A percentile compares a stretch with the other conserved stretches of the same genome.
These are phyloP conservation scores for Leptonema lineaticorne DNA, from an alignment of 1,140 invertebrate genomes.

Conservation along the genomic window DNA sequence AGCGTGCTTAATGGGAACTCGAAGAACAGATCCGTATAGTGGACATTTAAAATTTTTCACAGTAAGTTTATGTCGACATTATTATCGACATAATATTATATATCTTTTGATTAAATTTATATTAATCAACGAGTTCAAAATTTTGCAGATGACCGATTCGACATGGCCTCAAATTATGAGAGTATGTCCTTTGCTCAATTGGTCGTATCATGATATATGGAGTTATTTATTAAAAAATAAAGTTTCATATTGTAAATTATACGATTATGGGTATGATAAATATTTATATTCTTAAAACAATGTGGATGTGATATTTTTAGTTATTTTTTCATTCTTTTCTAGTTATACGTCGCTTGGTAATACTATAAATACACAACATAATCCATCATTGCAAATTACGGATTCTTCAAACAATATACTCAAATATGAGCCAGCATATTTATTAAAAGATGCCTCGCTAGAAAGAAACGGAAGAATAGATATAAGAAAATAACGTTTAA, in stretches of 20 bases:
- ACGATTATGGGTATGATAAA: constrained; percentile 72
- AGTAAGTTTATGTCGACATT: constrained; percentile 53
- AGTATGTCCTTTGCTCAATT: constrained; percentile 85
- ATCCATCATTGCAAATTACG: constrained; percentile 67
- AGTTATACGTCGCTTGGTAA: constrained; percentile 87
- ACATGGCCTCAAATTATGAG: constrained; percentile 87
- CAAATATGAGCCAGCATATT: constrained; percentile 77
- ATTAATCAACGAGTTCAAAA: constrained; percentile 25
- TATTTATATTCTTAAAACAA: constrained; percentile 17
- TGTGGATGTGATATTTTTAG: constrained; percentile 3
- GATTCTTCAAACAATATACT: constrained; percentile 52
- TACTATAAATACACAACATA: constrained; percentile 74
- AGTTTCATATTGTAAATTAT: constrained; percentile 86
- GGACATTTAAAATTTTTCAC: constrained; percentile 66
- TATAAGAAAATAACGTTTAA: constrained; percentile 20
- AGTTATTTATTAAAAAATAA: constrained; percentile 73
- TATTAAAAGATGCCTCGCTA: constrained; percentile 63
- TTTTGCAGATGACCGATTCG: constrained; percentile 76
- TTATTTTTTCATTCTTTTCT: constrained; percentile 34
- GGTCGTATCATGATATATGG: constrained; percentile 90
- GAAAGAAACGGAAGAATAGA: constrained; percentile 68
- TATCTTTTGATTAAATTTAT: constrained; percentile 11
- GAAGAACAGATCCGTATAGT: constrained; percentile 81
- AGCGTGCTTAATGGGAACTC: constrained; percentile 85
- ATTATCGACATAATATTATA: constrained; percentile 10